These are phyloP conservation scores for Lapara coniferarum DNA, from an alignment of 2,888 invertebrate genomes.

Conservation along the genomic window DNA sequence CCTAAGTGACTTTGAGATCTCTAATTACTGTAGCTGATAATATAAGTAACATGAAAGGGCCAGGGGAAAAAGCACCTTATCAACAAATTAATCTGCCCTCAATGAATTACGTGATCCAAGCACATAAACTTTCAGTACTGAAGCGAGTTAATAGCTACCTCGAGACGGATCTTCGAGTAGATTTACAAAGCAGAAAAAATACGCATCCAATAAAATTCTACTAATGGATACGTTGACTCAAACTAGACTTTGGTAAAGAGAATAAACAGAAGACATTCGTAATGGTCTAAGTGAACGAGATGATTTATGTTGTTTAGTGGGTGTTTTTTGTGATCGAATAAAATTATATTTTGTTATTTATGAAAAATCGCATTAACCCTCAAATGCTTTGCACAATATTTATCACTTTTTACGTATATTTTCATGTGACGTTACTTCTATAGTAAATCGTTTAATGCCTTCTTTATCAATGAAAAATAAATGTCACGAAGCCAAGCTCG, in stretches of 20 bases:
- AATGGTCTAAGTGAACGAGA: not conserved
- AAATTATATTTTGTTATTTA: not conserved
- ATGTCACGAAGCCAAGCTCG: too few relatives aligned
- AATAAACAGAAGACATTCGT: conserved; percentile 1
- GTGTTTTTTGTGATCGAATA: too few relatives aligned
- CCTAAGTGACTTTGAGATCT: too few relatives aligned
- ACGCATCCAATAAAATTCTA: conserved; percentile 28
- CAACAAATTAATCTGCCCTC: conserved; percentile 40
- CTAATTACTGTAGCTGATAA: not conserved
- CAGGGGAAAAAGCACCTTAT: conserved; percentile 28
- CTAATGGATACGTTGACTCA: conserved; percentile 11
- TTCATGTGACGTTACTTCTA: too few relatives aligned
- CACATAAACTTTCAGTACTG: conserved; percentile 38
- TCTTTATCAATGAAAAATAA: too few relatives aligned
- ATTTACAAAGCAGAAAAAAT: conserved; percentile 34
- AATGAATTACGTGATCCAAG: conserved; percentile 41
- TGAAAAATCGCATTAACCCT: not conserved
- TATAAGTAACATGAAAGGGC: conserved; percentile 27
- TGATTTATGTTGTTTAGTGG: not conserved
- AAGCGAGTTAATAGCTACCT: conserved; percentile 43
- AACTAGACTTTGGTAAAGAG: conserved; percentile 9
- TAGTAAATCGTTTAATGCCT: too few relatives aligned
- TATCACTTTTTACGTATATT: too few relatives aligned
- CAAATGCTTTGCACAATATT: too few relatives aligned
- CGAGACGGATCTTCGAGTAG: conserved; percentile 36